Percentiles rank a stretch among this genome's conserved stretches.
These are phyloP conservation scores for Bolborhynchus lineola DNA, from an alignment of 2,113 vertebrate species.

Conservation along the genomic window DNA sequence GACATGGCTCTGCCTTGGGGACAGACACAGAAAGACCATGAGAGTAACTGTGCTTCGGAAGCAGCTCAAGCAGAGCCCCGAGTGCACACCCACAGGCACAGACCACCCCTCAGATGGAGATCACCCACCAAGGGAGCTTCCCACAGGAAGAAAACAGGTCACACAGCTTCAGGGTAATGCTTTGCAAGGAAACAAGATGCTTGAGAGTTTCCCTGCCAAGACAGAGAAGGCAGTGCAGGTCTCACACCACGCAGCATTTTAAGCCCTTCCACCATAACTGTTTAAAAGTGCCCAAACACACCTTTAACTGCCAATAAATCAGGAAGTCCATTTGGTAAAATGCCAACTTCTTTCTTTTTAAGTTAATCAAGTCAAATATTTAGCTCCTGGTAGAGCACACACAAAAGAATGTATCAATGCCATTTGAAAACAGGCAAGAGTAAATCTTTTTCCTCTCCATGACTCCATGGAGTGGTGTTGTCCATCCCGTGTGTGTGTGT, in stretches of 20 bases:
- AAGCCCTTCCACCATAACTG: neutral
- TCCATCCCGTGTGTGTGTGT: no score
- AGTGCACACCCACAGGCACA: neutral
- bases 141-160: neutral
- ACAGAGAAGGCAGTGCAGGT: no score
- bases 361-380: neutral
- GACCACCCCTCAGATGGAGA: fast-evolving
- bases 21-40: fast-evolving
- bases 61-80: neutral
- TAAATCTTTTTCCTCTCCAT: neutral
- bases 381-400: neutral
- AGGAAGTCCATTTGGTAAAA: neutral
- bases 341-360: neutral
- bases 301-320: neutral
- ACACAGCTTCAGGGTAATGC: neutral
- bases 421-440: neutral
- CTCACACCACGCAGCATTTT: fast-evolving
- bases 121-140: neutral
- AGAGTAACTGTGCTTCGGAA: fast-evolving
- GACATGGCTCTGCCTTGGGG: neutral
- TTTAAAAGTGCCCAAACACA: fast-evolving
- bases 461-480: neutral
- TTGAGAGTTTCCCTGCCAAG: neutral
- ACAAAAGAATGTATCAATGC: neutral
- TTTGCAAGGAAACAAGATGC: fast-evolving